A percentile compares a stretch with the other conserved stretches of the same genome.
These are phyloP conservation scores for Drosophila pallidifrons DNA, from an alignment of 1,140 invertebrate species.

Conservation along the genomic window DNA sequence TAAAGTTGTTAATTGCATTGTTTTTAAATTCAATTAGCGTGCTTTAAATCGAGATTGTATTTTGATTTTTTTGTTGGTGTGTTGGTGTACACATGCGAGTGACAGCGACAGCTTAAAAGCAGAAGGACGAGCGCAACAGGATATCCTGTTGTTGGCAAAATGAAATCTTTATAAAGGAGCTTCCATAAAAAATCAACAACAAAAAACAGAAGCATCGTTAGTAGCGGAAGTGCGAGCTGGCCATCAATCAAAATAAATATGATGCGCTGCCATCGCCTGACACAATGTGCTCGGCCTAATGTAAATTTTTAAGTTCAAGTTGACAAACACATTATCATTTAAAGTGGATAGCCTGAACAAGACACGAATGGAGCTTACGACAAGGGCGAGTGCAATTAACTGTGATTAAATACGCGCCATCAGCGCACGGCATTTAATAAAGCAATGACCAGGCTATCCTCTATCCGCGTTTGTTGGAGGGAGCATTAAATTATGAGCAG, in stretches of 20 bases:
- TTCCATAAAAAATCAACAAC: background rate
- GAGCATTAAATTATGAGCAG: conserved; percentile 60
- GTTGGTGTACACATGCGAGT: background rate
- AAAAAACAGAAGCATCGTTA: conserved; percentile 16
- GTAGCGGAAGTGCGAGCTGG: conserved; percentile 34
- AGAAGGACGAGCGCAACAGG: conserved; percentile 57
- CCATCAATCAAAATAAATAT: conserved; percentile 69
- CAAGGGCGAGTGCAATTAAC: conserved; percentile 52
- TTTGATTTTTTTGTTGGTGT: background rate
- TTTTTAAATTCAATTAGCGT: conserved; percentile 9
- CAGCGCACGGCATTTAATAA: conserved; percentile 52
- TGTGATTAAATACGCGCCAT: conserved; percentile 76
- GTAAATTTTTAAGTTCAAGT: conserved; percentile 66
- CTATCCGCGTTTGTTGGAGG: background rate
- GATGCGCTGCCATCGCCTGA: conserved; percentile 27
- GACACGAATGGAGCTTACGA: background rate
- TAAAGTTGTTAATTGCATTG: conserved; percentile 9
- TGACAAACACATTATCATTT: conserved; percentile 78
- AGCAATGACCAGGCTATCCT: conserved; percentile 41
- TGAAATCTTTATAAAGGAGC: conserved; percentile 53
- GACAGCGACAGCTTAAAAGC: conserved; percentile 44
- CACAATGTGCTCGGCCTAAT: conserved; percentile 24
- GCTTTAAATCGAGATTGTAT: background rate
- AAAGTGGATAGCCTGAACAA: background rate
- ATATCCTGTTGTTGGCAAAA: conserved; percentile 60